Evolutionary conservation across 2,888 invertebrate species (phyloP).

Genomic region (Leistus spinibarbis): DNA sequence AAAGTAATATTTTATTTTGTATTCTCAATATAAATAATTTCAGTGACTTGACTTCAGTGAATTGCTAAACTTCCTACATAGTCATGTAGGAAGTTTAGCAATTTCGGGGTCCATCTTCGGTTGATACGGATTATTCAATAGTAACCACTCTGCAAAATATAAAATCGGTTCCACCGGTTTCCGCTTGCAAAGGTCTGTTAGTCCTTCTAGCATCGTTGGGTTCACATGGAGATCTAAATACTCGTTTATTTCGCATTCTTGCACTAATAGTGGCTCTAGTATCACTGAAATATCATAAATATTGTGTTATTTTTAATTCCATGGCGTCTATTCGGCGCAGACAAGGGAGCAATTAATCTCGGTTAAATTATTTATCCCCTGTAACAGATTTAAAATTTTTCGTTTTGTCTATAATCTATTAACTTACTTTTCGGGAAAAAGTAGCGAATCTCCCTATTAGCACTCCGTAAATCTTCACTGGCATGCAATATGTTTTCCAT

Average conservation of each 20-base stretch:
- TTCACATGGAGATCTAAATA: constrained; percentile 73
- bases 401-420: no score
- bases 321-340: no score
- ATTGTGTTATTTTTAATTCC: no score
- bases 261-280: constrained; percentile 71
- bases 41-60: constrained; percentile 1
- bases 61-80: no score
- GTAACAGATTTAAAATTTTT: no score
- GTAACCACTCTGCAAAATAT: constrained; percentile 79
- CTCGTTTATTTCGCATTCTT: constrained; percentile 67
- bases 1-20: constrained; percentile 7
- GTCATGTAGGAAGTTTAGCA: constrained; percentile 51
- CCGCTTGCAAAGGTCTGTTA: constrained; percentile 69
- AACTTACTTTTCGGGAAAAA: constrained; percentile 83
- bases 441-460: constrained; percentile 82
- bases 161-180: constrained; percentile 78
- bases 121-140: constrained; percentile 76
- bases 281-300: constrained; percentile 63
- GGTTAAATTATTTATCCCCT: no score
- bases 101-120: constrained; percentile 59
- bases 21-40: constrained; percentile 6
- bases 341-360: no score
- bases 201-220: constrained; percentile 65
- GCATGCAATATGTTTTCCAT: constrained; percentile 81
- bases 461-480: constrained; percentile 69